Evolutionary conservation across 2,113 vertebrate species (phyloP), one percentile per base, ranked within the genome.

Genomic region (Burhinus oedicnemus): DNA sequence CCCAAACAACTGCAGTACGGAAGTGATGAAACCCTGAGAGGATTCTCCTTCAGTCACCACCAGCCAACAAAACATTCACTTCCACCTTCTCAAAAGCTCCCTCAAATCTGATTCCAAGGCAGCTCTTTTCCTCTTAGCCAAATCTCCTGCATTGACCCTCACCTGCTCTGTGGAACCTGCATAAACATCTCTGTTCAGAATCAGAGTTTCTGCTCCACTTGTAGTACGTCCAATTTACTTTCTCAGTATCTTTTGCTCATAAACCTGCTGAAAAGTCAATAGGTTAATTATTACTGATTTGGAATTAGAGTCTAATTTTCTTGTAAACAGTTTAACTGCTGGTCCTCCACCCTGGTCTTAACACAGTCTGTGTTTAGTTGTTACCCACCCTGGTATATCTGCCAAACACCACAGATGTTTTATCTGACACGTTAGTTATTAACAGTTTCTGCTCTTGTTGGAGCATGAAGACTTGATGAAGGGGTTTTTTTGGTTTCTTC

Each of bases 321-420:
- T 80, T 94, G 66, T 93, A 83, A 96, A 91, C 62, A 72, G 54
- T 82, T 91, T 85, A 88, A 91, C 45, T 71, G 70, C 54, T 87
- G 20, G 52, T 89, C 69, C 42, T 94, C 87, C 69, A 45, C 77
- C 61, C 34, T 77, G 54, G 54, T 80, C 76, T 77, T 94, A 78
- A 55, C 49, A n/a, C 10, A 85, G 75, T 61, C 44, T 69, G 38
- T 83, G 49, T 91, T 94, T 34, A 83, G 66, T 30, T 91, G 54
- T 76, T 95, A 92, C 66, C 71, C 71, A 89, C 38, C n/a, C 64
- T 75, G 68, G 26, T 78, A 19, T 30, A 75, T 66, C 62, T 95
- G 88, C 85, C 84, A 88, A 44, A 44, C 34, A 54, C 78, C 58
- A 51, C 51, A 80, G 79, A 86, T 89, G 52, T 80, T 94, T 92